Evolutionary conservation across 2,797 vertebrate genomes (phyloP).

Genomic region (Molossus alvarezi): DNA sequence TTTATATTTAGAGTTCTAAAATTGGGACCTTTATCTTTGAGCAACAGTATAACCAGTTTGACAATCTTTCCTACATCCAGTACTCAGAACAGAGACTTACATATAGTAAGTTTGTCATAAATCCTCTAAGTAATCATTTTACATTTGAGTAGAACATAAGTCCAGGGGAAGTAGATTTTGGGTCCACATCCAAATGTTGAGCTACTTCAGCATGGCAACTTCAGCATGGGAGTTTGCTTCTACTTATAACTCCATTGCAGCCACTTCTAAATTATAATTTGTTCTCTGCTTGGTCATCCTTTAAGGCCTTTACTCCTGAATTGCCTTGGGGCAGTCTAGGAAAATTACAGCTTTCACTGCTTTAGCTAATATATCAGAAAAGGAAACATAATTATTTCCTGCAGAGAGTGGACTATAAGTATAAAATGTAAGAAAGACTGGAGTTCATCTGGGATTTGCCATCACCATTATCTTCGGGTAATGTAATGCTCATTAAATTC

Average conservation of each 20-base stretch:
- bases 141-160: neutral
- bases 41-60: neutral
- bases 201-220: neutral
- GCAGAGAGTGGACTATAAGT: neutral
- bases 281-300: conserved; percentile 28
- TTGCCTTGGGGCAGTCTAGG: neutral
- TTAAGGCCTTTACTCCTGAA: conserved; percentile 51
- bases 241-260: conserved; percentile 18
- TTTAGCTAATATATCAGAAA: conserved; percentile 55
- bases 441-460: neutral
- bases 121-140: neutral
- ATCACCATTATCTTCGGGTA: neutral
- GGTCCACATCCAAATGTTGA: neutral
- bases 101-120: neutral
- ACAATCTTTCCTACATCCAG: neutral
- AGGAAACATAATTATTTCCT: conserved; percentile 62
- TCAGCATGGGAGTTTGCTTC: neutral
- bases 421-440: conserved; percentile 34
- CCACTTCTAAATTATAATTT: neutral
- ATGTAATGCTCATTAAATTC: neutral
- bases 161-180: neutral
- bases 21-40: neutral
- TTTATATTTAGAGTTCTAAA: conserved; percentile 6
- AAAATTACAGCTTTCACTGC: conserved; percentile 53
- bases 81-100: neutral